Conservation (phyloP, 2,888 invertebrate genomes). For the Philhelius pedissequus region DNA sequence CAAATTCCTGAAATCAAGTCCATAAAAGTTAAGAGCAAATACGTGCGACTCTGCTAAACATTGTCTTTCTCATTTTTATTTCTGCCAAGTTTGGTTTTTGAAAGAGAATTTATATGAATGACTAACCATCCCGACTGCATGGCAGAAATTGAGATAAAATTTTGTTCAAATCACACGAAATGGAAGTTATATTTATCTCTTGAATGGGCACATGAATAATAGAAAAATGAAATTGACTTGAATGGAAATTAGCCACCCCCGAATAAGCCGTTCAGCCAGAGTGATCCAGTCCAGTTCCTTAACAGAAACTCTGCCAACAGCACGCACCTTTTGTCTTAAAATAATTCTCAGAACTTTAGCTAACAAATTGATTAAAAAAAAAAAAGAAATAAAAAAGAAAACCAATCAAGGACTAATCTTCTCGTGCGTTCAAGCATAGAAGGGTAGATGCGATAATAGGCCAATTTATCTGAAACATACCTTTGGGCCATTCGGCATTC, state of each 20-base stretch:
- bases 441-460: constrained; percentile 58
- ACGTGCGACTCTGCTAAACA: neutral
- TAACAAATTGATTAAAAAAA: constrained; percentile 58
- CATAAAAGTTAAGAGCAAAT: no score
- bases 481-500: neutral
- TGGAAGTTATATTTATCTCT: constrained; percentile 57
- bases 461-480: constrained; percentile 48
- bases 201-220: constrained; percentile 61
- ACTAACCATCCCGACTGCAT: constrained; percentile 7
- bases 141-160: constrained; percentile 52
- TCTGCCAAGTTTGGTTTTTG: no score
- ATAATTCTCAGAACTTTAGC: constrained; percentile 10
- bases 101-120: constrained; percentile 49
- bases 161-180: constrained; percentile 55
- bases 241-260: constrained; percentile 49
- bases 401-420: constrained; percentile 29
- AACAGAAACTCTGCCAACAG: neutral
- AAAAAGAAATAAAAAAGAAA: constrained; percentile 23
- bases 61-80: neutral
- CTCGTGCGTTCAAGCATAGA: constrained; percentile 51
- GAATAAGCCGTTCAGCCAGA: no score
- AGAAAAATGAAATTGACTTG: constrained; percentile 47
- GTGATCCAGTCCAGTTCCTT: neutral
- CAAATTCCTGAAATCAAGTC: no score
- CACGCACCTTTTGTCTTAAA: constrained; percentile 33